Conservation (phyloP, 2,888 invertebrate species). For the Seladonia tumulorum region DNA sequence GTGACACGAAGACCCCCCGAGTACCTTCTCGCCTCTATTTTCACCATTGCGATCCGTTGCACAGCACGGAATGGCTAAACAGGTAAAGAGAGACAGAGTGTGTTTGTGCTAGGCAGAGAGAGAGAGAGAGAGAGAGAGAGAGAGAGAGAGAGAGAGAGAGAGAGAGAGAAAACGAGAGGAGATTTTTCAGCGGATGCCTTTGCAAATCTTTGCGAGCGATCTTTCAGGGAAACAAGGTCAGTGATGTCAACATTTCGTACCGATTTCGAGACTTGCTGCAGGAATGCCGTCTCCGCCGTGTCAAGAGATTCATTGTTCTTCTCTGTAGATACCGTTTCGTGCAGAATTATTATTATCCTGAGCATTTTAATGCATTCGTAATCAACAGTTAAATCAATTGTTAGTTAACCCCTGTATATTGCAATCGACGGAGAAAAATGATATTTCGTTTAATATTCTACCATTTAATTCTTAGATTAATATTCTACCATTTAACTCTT, state of each 20-base stretch:
- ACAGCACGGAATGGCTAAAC: slow-evolving; percentile 19
- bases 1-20: slow-evolving; percentile 38
- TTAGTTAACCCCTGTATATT: too few relatives aligned
- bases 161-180: neutral
- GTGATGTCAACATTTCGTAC: slow-evolving; percentile 49
- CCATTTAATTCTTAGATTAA: too few relatives aligned
- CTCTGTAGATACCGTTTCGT: neutral
- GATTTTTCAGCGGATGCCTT: slow-evolving; percentile 11
- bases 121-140: neutral
- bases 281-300: neutral
- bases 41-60: slow-evolving; percentile 62
- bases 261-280: slow-evolving; percentile 22
- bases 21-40: slow-evolving; percentile 37
- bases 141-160: neutral
- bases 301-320: slow-evolving; percentile 15
- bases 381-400: neutral
- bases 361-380: neutral
- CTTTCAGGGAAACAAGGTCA: slow-evolving; percentile 73
- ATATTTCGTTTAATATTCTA: too few relatives aligned
- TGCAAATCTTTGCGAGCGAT: slow-evolving; percentile 52
- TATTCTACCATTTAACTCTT: too few relatives aligned
- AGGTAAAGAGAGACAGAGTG: neutral
- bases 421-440: too few relatives aligned
- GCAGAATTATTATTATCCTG: neutral
- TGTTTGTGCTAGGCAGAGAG: too few relatives aligned